These are phyloP conservation scores for Oscheius sp. DNA, from an alignment of 1,140 invertebrate genomes.

Conservation along the genomic window DNA sequence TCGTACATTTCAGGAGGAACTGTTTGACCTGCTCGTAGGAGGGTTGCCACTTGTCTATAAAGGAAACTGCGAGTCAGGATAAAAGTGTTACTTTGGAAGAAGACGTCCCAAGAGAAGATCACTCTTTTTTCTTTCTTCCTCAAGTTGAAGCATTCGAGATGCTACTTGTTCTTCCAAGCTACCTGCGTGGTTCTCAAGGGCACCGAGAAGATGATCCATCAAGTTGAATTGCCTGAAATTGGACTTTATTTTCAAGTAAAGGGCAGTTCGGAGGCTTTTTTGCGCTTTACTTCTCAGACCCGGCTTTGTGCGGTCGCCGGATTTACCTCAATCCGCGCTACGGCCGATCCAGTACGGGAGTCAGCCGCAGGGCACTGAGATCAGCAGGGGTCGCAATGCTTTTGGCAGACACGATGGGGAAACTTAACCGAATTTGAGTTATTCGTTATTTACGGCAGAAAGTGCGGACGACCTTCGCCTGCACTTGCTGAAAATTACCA, in stretches of 20 bases:
- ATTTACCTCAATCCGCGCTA: too few species aligned
- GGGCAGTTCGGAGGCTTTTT: too few species aligned
- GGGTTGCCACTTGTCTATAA: constrained; percentile 68
- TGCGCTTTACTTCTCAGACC: too few species aligned
- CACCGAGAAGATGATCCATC: constrained; percentile 79
- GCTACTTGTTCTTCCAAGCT: constrained; percentile 81
- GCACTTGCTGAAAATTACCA: too few species aligned
- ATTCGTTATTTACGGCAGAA: too few species aligned
- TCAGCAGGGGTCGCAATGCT: too few species aligned
- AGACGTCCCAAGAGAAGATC: constrained; percentile 37
- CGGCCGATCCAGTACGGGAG: too few species aligned
- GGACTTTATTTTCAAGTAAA: background rate
- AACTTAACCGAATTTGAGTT: too few species aligned
- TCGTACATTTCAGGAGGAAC: constrained; percentile 89
- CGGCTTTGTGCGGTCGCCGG: too few species aligned
- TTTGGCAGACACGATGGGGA: too few species aligned
- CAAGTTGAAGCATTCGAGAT: constrained; percentile 64
- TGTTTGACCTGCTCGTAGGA: constrained; percentile 80
- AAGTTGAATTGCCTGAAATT: constrained; percentile 67
- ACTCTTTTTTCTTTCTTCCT: constrained; percentile 42
- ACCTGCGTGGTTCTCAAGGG: constrained; percentile 80
- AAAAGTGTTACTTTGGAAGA: constrained; percentile 28
- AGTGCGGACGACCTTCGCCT: too few species aligned
- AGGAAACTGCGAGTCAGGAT: background rate
- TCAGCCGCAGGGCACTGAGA: too few species aligned